A percentile compares a stretch with the other conserved stretches of the same genome.
Conservation (phyloP, 2,888 invertebrate species). For the Asteroscopus sphinx region DNA sequence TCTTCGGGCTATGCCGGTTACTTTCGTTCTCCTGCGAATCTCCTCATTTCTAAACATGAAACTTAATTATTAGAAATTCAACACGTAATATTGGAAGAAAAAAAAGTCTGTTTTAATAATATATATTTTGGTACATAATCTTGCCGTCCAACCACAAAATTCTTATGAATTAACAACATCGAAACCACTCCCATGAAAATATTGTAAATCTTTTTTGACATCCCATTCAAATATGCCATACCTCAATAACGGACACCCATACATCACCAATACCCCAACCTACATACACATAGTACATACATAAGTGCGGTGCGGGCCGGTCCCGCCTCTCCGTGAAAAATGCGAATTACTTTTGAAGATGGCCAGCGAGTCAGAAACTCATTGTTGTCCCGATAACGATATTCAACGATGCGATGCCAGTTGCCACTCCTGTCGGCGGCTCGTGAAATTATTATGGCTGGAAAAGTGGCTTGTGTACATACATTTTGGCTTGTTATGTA, state of each 20-base stretch:
- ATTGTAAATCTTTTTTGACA: too few species aligned
- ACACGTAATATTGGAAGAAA: too few species aligned
- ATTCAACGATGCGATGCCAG: conserved; percentile 69
- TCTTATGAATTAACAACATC: too few species aligned
- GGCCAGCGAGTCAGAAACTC: conserved; percentile 86
- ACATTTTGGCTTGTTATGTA: conserved; percentile 44
- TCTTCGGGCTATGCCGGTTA: too few species aligned
- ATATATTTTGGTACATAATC: neutral
- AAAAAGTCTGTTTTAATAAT: too few species aligned
- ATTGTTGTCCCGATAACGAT: conserved; percentile 86
- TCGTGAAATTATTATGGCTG: conserved; percentile 81
- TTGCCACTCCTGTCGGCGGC: conserved; percentile 67
- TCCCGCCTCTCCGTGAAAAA: conserved; percentile 74
- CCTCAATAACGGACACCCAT: conserved; percentile 13
- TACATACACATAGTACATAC: conserved; percentile 11
- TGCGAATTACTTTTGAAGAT: conserved; percentile 83
- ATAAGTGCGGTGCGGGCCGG: conserved; percentile 43
- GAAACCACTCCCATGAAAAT: too few species aligned
- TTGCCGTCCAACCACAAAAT: too few species aligned
- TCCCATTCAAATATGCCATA: neutral
- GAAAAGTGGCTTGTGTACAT: conserved; percentile 69
- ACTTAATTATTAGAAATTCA: too few species aligned
- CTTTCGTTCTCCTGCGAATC: too few species aligned
- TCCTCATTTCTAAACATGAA: too few species aligned
- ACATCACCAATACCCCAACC: conserved; percentile 35